These are phyloP conservation scores for Drosophila sordidapex DNA, from an alignment of 2,888 invertebrate genomes.

Conservation along the genomic window DNA sequence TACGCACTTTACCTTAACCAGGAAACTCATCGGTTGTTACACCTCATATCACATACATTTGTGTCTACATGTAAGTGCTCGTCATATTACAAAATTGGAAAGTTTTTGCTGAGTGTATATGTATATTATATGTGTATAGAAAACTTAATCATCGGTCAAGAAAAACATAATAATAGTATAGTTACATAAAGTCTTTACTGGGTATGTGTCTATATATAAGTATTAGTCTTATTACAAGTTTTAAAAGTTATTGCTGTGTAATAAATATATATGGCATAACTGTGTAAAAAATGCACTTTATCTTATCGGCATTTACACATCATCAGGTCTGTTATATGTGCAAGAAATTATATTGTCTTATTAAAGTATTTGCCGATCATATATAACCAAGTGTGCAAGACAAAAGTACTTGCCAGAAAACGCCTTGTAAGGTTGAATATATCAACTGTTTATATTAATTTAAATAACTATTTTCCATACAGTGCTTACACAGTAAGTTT, in stretches of 20 bases:
- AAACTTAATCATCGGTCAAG: background rate
- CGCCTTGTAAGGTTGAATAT: background rate
- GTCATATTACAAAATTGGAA: too few relatives aligned
- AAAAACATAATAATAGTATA: background rate
- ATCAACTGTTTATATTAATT: background rate
- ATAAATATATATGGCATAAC: background rate
- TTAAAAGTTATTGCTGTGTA: too few relatives aligned
- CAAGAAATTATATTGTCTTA: background rate
- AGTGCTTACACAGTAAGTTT: background rate
- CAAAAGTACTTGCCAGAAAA: background rate
- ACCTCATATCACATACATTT: too few relatives aligned
- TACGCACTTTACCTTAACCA: background rate
- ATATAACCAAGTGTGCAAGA: background rate
- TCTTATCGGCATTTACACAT: background rate
- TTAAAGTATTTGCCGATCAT: background rate
- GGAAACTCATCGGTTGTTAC: background rate
- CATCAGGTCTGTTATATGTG: background rate
- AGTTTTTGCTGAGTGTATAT: too few relatives aligned
- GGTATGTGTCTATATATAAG: too few relatives aligned
- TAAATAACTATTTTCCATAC: background rate
- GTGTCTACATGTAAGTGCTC: too few relatives aligned
- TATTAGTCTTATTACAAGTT: too few relatives aligned
- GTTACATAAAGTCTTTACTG: too few relatives aligned
- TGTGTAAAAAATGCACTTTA: background rate
- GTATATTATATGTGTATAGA: background rate